phyloP scores from a whole-genome alignment of 2,888 invertebrate species.

The Molorchus minor region DNA sequence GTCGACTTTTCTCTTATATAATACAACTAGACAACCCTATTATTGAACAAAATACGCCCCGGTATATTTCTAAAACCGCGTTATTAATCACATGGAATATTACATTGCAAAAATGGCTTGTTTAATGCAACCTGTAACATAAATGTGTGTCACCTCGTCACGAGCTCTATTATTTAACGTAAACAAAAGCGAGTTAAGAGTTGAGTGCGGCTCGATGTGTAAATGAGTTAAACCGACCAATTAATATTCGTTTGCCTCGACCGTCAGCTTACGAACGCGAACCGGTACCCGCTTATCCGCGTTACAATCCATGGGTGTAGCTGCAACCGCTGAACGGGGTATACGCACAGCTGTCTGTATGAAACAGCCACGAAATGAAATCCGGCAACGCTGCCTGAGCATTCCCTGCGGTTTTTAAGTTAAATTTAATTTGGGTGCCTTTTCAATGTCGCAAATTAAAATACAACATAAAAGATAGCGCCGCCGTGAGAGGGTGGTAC shows the following conservation, averaged over 20 bases:
- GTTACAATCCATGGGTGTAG: conserved; percentile 12
- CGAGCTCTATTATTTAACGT: conserved; percentile 22
- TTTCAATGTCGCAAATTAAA: too few species aligned
- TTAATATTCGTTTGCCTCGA: conserved; percentile 26
- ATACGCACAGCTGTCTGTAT: too few species aligned
- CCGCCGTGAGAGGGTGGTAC: too few species aligned
- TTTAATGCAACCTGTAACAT: neutral
- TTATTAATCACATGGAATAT: neutral
- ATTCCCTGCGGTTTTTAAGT: too few species aligned
- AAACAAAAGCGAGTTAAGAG: conserved; percentile 25
- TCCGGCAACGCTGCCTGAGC: too few species aligned
- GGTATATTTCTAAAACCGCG: neutral
- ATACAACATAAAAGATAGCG: too few species aligned
- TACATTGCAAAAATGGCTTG: neutral
- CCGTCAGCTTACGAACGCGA: conserved; percentile 22
- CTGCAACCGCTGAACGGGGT: too few species aligned
- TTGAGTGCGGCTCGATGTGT: conserved; percentile 8
- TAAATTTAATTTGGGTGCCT: too few species aligned
- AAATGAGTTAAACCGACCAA: conserved; percentile 24
- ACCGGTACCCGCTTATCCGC: conserved; percentile 13
- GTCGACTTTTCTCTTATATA: too few species aligned
- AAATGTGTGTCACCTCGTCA: conserved; percentile 16
- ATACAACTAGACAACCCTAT: too few species aligned
- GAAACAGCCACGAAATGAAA: too few species aligned
- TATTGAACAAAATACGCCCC: neutral